A percentile compares a stretch with the other conserved stretches of the same genome.
Evolutionary conservation across 37 sponge, comb jelly and placozoan species (phyloP).

Genomic region (Halichondria panicea): DNA sequence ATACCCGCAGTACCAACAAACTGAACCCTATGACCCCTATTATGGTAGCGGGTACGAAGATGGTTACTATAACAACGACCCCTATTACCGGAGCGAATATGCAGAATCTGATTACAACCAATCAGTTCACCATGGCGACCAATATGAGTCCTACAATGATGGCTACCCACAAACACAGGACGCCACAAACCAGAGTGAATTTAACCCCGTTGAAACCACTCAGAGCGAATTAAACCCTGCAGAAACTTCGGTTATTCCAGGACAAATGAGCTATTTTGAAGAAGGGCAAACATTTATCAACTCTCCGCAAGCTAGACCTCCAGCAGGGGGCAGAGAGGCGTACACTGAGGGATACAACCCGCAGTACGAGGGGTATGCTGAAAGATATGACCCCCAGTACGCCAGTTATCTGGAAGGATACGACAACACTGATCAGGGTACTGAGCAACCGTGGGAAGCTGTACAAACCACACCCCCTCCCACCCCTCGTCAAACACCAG

Average conservation of each 20-base stretch:
- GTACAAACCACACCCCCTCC: conserved; percentile 13
- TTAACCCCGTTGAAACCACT: too few relatives aligned
- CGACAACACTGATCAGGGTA: background rate
- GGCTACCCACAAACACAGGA: too few relatives aligned
- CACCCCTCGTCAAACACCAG: conserved; percentile 65
- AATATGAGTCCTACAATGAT: conserved; percentile 12
- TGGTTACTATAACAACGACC: background rate
- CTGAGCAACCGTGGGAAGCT: background rate
- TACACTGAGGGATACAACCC: background rate
- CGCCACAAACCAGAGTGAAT: too few relatives aligned
- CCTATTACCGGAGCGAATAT: background rate
- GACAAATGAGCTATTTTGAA: conserved; percentile 14
- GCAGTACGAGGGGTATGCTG: background rate
- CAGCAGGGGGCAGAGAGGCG: too few relatives aligned
- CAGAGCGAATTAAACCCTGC: background rate
- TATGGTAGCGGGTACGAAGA: background rate
- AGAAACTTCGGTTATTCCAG: conserved; percentile 26
- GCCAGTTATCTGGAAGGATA: background rate
- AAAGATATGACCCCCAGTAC: background rate
- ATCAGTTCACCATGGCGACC: background rate
- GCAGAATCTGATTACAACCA: background rate
- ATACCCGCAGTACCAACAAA: background rate
- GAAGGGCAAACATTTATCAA: conserved; percentile 11
- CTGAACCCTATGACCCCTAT: background rate
- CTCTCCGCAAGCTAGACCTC: conserved; percentile 11